These are phyloP conservation scores for Pachydiplax longipennis DNA, from an alignment of 2,888 invertebrate species.

Conservation along the genomic window DNA sequence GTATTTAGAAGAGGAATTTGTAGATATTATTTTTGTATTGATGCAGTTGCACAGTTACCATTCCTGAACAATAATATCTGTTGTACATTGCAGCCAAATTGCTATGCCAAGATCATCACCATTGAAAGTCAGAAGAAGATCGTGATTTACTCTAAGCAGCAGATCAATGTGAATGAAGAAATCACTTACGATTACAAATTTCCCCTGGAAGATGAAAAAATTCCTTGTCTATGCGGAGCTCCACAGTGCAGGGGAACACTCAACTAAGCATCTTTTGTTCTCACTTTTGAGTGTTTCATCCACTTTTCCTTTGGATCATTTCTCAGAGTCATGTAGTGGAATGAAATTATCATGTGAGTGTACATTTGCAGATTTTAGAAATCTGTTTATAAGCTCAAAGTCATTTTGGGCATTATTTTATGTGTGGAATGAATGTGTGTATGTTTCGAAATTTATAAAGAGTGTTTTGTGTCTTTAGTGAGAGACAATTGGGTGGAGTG, in stretches of 20 bases:
- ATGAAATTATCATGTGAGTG: slow-evolving; percentile 15
- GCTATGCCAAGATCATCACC: slow-evolving; percentile 98
- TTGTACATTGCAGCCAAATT: slow-evolving; percentile 83
- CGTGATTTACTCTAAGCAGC: slow-evolving; percentile 98
- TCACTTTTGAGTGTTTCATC: neutral
- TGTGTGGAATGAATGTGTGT: neutral
- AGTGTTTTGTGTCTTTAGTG: slow-evolving; percentile 29
- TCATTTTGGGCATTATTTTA: slow-evolving; percentile 13
- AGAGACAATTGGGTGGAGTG: neutral
- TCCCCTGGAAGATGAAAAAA: slow-evolving; percentile 97
- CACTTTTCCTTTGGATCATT: slow-evolving; percentile 3
- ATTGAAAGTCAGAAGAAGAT: slow-evolving; percentile 99
- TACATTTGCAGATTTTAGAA: slow-evolving; percentile 6
- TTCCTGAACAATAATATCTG: neutral
- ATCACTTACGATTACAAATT: slow-evolving; percentile 99
- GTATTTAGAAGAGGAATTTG: too few relatives aligned
- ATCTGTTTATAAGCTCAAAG: neutral
- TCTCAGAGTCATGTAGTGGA: neutral
- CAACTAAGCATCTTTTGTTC: slow-evolving; percentile 70
- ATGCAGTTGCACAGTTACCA: too few relatives aligned
- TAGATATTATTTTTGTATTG: too few relatives aligned
- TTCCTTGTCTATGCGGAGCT: slow-evolving; percentile 96
- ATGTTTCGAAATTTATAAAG: slow-evolving; percentile 33
- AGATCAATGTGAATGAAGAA: slow-evolving; percentile 97
- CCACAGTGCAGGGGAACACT: slow-evolving; percentile 93